phyloP scores from a whole-genome alignment of 2,113 vertebrate genomes.

The Agelaius tricolor region DNA sequence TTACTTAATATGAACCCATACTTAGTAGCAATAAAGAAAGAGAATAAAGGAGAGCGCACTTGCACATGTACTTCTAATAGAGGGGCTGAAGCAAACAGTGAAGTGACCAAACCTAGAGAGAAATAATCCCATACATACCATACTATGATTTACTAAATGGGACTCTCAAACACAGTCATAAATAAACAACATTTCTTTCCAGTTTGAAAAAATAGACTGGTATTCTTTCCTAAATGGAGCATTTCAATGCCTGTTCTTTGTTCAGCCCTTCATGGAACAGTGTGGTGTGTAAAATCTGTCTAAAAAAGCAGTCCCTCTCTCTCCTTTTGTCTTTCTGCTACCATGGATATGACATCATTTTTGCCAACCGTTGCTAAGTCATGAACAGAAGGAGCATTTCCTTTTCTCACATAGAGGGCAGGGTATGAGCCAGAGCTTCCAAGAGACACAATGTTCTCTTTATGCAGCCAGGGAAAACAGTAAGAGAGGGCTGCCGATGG shows the following conservation, averaged over 20 bases:
- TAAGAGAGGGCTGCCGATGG: not conserved
- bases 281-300: not conserved
- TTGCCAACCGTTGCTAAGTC: conserved; percentile 59
- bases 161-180: not conserved
- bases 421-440: conserved; percentile 28
- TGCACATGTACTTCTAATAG: not conserved
- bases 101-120: not conserved
- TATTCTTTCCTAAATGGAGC: not conserved
- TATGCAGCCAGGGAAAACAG: conserved; percentile 29
- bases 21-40: not conserved
- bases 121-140: not conserved
- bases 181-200: conserved; percentile 17
- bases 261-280: not conserved
- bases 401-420: conserved; percentile 40
- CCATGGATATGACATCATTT: conserved; percentile 71
- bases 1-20: not conserved
- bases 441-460: conserved; percentile 53
- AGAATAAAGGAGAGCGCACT: not conserved
- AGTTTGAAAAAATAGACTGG: not conserved
- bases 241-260: conserved; percentile 1
- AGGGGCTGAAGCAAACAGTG: not conserved
- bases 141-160: not conserved
- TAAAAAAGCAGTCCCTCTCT: not conserved
- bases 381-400: conserved; percentile 39
- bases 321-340: conserved; percentile 45